Base-by-base conservation (phyloP, 2,113 vertebrate genomes). In the Geococcyx californianus region DNA sequence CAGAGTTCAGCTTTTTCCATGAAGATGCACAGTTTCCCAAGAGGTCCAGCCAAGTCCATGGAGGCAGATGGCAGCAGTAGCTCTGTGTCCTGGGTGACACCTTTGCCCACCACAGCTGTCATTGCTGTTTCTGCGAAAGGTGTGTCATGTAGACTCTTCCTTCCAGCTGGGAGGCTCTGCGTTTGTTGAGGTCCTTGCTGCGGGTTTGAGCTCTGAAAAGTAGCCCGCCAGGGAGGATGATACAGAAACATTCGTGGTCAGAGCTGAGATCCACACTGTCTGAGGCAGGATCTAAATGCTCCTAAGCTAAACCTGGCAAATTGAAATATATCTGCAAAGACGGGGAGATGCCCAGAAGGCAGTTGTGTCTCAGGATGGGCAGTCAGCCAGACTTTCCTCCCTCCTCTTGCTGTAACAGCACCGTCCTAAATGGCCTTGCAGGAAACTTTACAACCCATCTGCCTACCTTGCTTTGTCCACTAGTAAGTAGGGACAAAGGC, bases 91-190 rank as follows among this genome's bases (percentile, higher is more conserved):
- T 73, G 87, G 40, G 67, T 5, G 45, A 54, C 84, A 92, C 78
- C 72, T 52, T 62, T 90, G 68, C 78, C 78, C 20, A 2, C 26
- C 2, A 1, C 84, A 93, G 89, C 62, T 79, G 89, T 54, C 52
- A n/a, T 2, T 49, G 84, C 64, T 0, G 5, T 8, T 66, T 51
- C 63, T 84, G 59, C 69, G 89, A 86, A 76, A 95, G 62, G 29
- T 67, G 33, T 1, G 0, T 38, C 1, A 0, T 1, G 3, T 26
- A 0, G 0, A 69, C 23, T 69, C 63, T 52, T 76, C 54, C 49
- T 80, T 56, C 84, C 36, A 29, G 42, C n/a, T 36, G 58, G 34
- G 66, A 64, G 47, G 33, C 36, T 73, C 56, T 51, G 62, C 1
- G 0, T 1, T 23, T 26, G 26, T 4, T 21, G 47, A 77, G 52